Evolutionary conservation across 2,888 invertebrate genomes (phyloP).

Genomic region (Tyria jacobaeae): DNA sequence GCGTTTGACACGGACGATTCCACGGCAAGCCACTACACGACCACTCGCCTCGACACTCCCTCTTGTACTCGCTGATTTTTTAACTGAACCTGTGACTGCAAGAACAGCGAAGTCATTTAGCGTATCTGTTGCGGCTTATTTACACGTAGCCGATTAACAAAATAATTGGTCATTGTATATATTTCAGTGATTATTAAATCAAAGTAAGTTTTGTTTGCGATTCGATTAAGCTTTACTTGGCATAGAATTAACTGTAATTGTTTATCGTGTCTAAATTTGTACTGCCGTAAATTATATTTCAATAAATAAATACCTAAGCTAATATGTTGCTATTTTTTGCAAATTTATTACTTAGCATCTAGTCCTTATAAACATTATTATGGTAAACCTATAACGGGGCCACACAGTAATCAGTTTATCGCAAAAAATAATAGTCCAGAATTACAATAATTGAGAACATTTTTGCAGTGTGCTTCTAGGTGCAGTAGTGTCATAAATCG

Average conservation of each 20-base stretch:
- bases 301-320: neutral
- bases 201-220: neutral
- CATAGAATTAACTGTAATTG: neutral
- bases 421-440: too few relatives aligned
- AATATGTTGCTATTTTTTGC: neutral
- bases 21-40: slow-evolving; percentile 53
- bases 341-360: too few relatives aligned
- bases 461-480: neutral
- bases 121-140: neutral
- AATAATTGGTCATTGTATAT: neutral
- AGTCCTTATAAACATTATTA: too few relatives aligned
- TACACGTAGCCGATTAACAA: slow-evolving; percentile 2
- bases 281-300: neutral
- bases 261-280: neutral
- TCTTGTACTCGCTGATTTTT: slow-evolving; percentile 57
- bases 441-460: neutral
- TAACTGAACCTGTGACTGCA: slow-evolving; percentile 51
- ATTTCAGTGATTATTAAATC: neutral
- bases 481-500: too few relatives aligned
- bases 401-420: too few relatives aligned
- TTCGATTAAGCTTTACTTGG: neutral
- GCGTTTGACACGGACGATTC: slow-evolving; percentile 22
- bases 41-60: slow-evolving; percentile 64
- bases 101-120: slow-evolving; percentile 19
- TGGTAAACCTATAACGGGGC: too few relatives aligned